Percentiles rank a stretch among this genome's conserved stretches.
These are phyloP conservation scores for Eulemur rubriventer DNA, from an alignment of 2,797 vertebrate genomes.

Conservation along the genomic window DNA sequence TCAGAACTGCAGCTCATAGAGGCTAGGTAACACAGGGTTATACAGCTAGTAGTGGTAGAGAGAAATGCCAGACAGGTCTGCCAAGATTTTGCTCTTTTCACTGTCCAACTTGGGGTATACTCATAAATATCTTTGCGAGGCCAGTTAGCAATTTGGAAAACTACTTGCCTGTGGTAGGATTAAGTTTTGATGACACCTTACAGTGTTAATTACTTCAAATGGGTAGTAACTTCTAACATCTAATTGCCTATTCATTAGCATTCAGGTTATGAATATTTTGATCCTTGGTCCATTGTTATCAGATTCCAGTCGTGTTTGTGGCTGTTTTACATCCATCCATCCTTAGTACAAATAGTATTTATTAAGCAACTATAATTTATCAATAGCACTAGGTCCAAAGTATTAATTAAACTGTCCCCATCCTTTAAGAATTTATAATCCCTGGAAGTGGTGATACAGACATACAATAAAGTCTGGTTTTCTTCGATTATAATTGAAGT, in stretches of 20 bases:
- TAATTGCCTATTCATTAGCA: conserved; percentile 10
- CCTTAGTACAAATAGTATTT: conserved; percentile 26
- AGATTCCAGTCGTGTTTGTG: conserved; percentile 33
- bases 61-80: neutral
- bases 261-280: neutral
- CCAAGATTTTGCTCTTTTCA: neutral
- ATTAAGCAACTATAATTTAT: conserved; percentile 34
- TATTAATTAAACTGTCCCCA: neutral
- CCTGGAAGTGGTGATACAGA: neutral
- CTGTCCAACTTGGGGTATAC: neutral
- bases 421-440: neutral
- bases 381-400: neutral
- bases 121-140: neutral
- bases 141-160: conserved; percentile 32
- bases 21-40: neutral
- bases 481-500: neutral
- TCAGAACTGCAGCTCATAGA: neutral
- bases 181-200: conserved; percentile 1
- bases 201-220: conserved; percentile 36
- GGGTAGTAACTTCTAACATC: neutral
- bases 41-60: neutral
- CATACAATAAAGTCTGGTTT: neutral
- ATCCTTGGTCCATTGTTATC: neutral
- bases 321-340: neutral
- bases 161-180: neutral